These are phyloP conservation scores for Antheraea pernyi DNA, from an alignment of 1,140 invertebrate genomes.

Conservation along the genomic window DNA sequence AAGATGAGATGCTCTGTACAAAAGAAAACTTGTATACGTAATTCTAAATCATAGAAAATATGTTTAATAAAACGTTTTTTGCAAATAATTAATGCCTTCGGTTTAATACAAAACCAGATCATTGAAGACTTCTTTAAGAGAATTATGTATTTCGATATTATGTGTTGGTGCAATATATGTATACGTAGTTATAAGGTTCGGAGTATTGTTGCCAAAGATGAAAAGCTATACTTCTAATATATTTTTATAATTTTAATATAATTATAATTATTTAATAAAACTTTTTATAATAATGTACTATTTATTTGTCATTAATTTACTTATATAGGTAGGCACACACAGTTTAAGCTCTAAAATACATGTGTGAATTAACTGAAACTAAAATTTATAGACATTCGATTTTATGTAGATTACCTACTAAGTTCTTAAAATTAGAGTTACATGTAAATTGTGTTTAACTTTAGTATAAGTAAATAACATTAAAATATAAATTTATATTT, in stretches of 20 bases:
- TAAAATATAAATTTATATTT: background rate
- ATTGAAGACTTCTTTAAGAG: no score
- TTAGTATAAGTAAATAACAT: background rate
- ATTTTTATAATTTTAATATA: background rate
- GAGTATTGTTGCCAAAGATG: background rate
- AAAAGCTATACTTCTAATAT: background rate
- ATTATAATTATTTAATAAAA: background rate
- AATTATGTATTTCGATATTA: no score
- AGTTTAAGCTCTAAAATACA: no score
- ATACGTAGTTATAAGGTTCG: background rate
- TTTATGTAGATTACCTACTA: no score
- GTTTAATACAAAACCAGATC: no score
- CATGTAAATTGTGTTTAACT: background rate
- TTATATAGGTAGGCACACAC: no score
- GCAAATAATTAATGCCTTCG: no score
- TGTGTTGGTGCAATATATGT: no score
- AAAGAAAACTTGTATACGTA: no score
- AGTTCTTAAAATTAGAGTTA: no score
- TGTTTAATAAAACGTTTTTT: no score
- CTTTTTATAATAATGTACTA: background rate
- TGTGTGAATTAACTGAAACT: background rate
- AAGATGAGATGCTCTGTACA: background rate
- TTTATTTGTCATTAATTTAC: slow-evolving; percentile 3
- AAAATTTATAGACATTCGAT: background rate
- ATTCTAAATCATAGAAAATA: no score